Evolutionary conservation across 2,797 vertebrate species (phyloP), one percentile per base, ranked within the genome.

Genomic region (Gymnothorax javanicus): DNA sequence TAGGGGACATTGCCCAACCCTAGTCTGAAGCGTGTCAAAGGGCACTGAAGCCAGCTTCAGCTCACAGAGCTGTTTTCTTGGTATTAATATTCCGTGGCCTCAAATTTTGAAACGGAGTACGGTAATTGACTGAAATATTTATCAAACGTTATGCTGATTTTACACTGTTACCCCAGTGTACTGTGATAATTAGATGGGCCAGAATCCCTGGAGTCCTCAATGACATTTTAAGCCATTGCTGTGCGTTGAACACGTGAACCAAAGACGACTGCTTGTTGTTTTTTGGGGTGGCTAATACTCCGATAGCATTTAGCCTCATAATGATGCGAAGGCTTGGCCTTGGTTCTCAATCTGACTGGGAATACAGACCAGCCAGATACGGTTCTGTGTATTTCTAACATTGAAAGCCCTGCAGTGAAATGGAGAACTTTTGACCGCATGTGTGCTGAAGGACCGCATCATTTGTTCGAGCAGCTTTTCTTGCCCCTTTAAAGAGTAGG

Each of bases 91-190:
- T 20, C 75, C 50, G 23, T 54, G 75, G 17, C 8, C n/a, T 79
- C 15, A 54, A 54, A 54, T 17, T 15, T 52, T 79, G 75, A 79
- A 79, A 79, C 43, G 7, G 73, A 50, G 1, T 15, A 23, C 50
- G 20, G 50, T 54, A 23, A 79, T 54, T 79, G 75, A 79, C 50
- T 79, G 43, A 79, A 79, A 79, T 79, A 79, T 79, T 79, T 50
- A 79, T 23, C 33, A n/a, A 20, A 79, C 75, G 54, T 23, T 79
- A 54, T 79, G 75, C 20, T 54, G 75, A 23, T 9, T 79, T 79
- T 52, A 13, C 23, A 79, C 1, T 7, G 9, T 79, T 79, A 52
- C 75, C 75, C 75, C 15, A 23, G 43, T 3, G 43, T 9, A 6
- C 75, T 52, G 50, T 23, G 50, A 52, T 79, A 79, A 54, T 79